A percentile compares a stretch with the other conserved stretches of the same genome.
Conservation (phyloP, 2,888 invertebrate species). For the Julus scandinavius region DNA sequence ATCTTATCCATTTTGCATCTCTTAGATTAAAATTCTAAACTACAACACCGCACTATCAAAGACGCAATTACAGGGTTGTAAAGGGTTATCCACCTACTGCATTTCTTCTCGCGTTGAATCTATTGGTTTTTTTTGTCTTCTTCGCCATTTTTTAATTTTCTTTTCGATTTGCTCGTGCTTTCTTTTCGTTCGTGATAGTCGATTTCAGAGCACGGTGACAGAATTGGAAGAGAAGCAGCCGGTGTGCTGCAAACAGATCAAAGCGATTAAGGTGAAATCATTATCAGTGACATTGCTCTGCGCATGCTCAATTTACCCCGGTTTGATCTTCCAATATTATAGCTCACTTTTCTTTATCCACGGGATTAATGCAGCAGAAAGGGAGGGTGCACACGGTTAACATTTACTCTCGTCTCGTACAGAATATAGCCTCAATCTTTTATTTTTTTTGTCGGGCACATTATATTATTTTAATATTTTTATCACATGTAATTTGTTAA, state of each 20-base stretch:
- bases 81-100: neutral
- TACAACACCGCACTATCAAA: neutral
- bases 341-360: neutral
- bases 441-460: neutral
- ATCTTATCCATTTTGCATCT: neutral
- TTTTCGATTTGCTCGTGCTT: neutral
- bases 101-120: neutral
- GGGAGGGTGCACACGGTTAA: neutral
- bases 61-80: neutral
- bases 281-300: conserved; percentile 16
- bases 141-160: conserved; percentile 1
- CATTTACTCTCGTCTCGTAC: too few species aligned
- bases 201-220: conserved; percentile 12
- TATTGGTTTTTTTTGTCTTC: neutral
- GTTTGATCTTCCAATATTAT: conserved; percentile 5
- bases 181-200: neutral
- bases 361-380: neutral
- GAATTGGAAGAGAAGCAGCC: conserved; percentile 45
- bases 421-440: neutral
- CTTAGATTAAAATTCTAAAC: neutral
- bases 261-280: conserved; percentile 46
- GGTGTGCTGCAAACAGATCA: conserved; percentile 40
- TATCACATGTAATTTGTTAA: conserved; percentile 4
- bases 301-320: conserved; percentile 14
- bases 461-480: neutral